Evolutionary conservation across 1,140 invertebrate genomes (phyloP).

Genomic region (Panagrolaimus sp.): DNA sequence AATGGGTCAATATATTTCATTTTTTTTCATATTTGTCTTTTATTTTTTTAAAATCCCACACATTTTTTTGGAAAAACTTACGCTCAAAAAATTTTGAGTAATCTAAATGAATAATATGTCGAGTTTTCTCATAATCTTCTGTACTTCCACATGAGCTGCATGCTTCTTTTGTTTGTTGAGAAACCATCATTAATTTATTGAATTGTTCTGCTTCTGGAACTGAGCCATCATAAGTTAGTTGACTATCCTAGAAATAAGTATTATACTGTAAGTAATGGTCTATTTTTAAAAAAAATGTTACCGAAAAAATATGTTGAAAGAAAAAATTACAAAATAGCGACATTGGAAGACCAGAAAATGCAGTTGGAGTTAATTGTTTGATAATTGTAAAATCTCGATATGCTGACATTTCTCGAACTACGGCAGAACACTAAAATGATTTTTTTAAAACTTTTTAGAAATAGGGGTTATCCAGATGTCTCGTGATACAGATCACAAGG

Average conservation of each 20-base stretch:
- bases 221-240: background rate
- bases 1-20: too few species aligned
- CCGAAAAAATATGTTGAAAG: background rate
- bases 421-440: background rate
- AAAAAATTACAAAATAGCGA: background rate
- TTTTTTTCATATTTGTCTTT: too few species aligned
- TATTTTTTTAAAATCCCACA: too few species aligned
- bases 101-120: background rate
- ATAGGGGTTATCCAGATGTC: too few species aligned
- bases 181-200: background rate
- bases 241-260: background rate
- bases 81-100: background rate
- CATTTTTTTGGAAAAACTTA: background rate
- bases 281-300: background rate
- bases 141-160: background rate
- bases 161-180: background rate
- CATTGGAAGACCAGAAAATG: background rate
- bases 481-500: too few species aligned
- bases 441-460: background rate
- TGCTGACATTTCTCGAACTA: background rate
- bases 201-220: background rate
- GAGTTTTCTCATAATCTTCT: background rate
- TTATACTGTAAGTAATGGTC: too few species aligned
- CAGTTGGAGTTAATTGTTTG: background rate
- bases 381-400: background rate